phyloP scores from a whole-genome alignment of 2,797 vertebrate species.

The Fundulus diaphanus region DNA sequence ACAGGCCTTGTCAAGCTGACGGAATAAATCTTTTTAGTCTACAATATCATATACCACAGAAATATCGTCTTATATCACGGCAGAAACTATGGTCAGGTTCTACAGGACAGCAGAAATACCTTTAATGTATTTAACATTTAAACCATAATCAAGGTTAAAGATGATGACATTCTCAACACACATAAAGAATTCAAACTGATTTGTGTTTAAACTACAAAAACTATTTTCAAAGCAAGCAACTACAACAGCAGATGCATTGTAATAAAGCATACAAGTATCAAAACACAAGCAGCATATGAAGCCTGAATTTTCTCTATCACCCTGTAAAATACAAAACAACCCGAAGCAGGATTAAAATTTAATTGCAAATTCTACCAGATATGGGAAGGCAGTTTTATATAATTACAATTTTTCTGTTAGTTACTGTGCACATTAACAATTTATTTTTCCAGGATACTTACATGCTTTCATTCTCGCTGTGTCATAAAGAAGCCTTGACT shows the following conservation, averaged over 20 bases:
- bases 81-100: constrained; percentile 13
- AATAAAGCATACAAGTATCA: not conserved
- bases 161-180: not conserved
- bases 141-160: not conserved
- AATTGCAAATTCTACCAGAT: not conserved
- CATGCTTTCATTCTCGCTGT: not conserved
- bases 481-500: not conserved
- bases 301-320: not conserved
- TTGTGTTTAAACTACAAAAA: not conserved
- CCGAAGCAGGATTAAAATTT: not conserved
- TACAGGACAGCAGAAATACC: not conserved
- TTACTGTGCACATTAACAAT: not conserved
- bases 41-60: no score
- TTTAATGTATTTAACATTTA: not conserved
- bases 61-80: no score
- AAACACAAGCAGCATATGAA: not conserved
- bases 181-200: not conserved
- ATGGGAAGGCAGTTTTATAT: not conserved
- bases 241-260: not conserved
- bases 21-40: no score
- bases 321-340: not conserved
- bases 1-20: no score
- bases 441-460: not conserved
- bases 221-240: not conserved
- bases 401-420: not conserved